phyloP scores from a whole-genome alignment of 2,113 vertebrate species.

The Leptobrachium ailaonicum region DNA sequence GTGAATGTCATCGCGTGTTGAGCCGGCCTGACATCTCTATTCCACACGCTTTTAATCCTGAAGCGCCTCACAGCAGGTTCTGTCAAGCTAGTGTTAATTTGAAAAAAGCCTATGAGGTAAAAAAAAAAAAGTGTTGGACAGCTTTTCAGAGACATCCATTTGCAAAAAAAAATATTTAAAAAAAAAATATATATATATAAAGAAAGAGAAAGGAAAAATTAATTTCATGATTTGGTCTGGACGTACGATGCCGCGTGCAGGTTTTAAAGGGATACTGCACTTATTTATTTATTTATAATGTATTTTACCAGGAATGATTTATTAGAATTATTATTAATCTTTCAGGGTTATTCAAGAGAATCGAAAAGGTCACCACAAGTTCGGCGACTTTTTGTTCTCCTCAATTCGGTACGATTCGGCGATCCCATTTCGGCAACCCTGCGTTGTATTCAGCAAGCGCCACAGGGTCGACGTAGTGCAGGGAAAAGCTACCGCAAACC shows the following conservation, averaged over 20 bases:
- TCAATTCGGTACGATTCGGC: too few relatives aligned
- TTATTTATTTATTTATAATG: too few relatives aligned
- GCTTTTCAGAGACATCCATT: conserved; percentile 52
- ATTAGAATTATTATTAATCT: too few relatives aligned
- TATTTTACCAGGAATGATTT: too few relatives aligned
- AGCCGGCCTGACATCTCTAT: conserved; percentile 61
- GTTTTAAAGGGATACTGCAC: neutral
- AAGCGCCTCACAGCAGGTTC: conserved; percentile 59
- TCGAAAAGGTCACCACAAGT: too few relatives aligned
- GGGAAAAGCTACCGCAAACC: too few relatives aligned
- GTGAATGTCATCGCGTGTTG: conserved; percentile 60
- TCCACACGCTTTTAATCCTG: conserved; percentile 62
- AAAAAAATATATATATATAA: too few relatives aligned
- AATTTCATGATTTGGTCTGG: conserved; percentile 28
- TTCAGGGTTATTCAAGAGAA: too few relatives aligned
- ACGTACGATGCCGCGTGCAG: neutral
- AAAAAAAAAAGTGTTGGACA: conserved; percentile 37
- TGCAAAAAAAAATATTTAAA: conserved; percentile 50
- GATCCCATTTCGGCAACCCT: too few relatives aligned
- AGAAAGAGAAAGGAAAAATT: conserved; percentile 17
- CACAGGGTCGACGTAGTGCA: too few relatives aligned
- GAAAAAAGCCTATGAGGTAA: conserved; percentile 60
- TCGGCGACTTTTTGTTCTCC: too few relatives aligned
- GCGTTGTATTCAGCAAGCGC: too few relatives aligned
- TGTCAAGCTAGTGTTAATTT: conserved; percentile 61